A percentile compares a stretch with the other conserved stretches of the same genome.
These are phyloP conservation scores for Ptilodon capucinus DNA, from an alignment of 2,888 invertebrate genomes.

Conservation along the genomic window DNA sequence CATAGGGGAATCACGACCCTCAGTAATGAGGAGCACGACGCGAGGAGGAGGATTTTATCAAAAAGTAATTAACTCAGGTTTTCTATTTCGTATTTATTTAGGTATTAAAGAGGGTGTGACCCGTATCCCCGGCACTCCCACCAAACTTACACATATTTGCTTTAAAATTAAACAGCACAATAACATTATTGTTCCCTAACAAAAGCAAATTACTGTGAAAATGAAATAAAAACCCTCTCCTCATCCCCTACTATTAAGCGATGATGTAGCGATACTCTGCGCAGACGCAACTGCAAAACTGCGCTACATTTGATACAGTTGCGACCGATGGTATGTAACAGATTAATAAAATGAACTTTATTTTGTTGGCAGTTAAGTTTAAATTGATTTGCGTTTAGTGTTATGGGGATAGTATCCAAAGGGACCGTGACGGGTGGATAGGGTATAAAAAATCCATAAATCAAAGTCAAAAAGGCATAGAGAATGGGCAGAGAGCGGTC, in stretches of 20 bases:
- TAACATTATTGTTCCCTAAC: conserved; percentile 69
- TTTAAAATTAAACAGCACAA: conserved; percentile 74
- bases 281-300: conserved; percentile 64
- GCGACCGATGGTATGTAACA: conserved; percentile 6
- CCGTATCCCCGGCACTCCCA: conserved; percentile 66
- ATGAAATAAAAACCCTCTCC: conserved; percentile 74
- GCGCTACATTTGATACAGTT: conserved; percentile 44
- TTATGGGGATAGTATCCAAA: conserved; percentile 63
- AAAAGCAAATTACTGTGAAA: conserved; percentile 81
- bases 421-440: conserved; percentile 79
- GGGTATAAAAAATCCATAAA: conserved; percentile 81
- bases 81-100: conserved; percentile 33
- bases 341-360: conserved; percentile 39
- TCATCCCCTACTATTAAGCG: conserved; percentile 80
- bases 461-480: conserved; percentile 84
- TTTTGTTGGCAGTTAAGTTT: conserved; percentile 10
- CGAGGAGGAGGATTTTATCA: no score
- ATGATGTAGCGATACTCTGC: conserved; percentile 80
- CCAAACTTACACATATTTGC: conserved; percentile 69
- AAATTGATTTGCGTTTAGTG: conserved; percentile 24
- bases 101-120: conserved; percentile 60
- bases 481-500: conserved; percentile 74
- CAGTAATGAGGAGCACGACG: no score
- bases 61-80: conserved; percentile 16
- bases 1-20: no score